phyloP scores from a whole-genome alignment of 2,888 invertebrate genomes.

The Tetragnatha montana region DNA sequence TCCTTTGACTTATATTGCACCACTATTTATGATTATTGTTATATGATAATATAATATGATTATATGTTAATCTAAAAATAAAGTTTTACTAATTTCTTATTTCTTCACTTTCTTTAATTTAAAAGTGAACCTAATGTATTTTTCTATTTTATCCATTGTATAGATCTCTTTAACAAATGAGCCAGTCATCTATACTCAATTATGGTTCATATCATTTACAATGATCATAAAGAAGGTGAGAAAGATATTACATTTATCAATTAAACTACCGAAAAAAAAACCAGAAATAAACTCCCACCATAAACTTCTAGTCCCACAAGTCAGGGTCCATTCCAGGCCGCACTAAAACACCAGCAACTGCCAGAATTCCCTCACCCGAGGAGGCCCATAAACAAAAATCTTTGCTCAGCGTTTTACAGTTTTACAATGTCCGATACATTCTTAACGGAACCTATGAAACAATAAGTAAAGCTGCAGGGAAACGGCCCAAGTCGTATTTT shows the following conservation, averaged over 20 bases:
- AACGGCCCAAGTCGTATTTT: slow-evolving; percentile 52
- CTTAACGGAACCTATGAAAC: slow-evolving; percentile 49
- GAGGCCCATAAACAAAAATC: slow-evolving; percentile 35
- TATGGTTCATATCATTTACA: neutral
- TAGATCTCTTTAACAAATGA: neutral
- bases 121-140: neutral
- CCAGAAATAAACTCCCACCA: neutral
- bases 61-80: no score
- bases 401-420: slow-evolving; percentile 41
- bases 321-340: neutral
- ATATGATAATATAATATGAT: no score
- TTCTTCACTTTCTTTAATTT: no score
- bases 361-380: neutral
- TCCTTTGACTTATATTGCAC: no score
- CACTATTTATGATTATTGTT: no score
- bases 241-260: neutral
- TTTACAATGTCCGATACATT: slow-evolving; percentile 57
- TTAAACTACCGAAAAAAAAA: neutral
- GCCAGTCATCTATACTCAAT: neutral
- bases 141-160: neutral
- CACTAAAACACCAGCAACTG: neutral
- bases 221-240: neutral
- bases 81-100: no score
- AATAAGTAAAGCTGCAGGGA: slow-evolving; percentile 32
- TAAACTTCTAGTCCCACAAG: neutral